Evolutionary conservation across 2,888 invertebrate species (phyloP).

Genomic region (Pterostichus niger): DNA sequence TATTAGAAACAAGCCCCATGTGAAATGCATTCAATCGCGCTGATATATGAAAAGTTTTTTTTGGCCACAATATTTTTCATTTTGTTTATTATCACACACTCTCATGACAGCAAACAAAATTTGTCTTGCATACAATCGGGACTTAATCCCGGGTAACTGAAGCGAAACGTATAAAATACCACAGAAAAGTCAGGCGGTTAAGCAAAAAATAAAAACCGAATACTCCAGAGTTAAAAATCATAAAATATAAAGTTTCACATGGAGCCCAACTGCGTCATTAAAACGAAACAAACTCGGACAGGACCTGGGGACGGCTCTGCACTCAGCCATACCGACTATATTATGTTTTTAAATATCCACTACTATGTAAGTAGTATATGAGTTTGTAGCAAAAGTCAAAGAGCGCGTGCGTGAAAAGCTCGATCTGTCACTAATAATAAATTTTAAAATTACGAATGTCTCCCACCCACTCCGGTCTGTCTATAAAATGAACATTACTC

Average conservation of each 20-base stretch:
- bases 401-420: conserved; percentile 25
- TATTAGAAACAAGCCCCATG: conserved; percentile 62
- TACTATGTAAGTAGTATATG: not conserved
- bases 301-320: not conserved
- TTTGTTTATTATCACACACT: conserved; percentile 58
- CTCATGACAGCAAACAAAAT: conserved; percentile 43
- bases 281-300: conserved; percentile 20
- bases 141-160: conserved; percentile 14
- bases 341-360: not conserved
- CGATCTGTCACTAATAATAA: not conserved
- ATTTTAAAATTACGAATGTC: not conserved
- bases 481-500: conserved; percentile 31
- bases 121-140: not conserved
- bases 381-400: not conserved
- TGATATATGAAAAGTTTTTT: conserved; percentile 38
- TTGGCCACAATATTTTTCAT: conserved; percentile 63
- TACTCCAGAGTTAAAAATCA: conserved; percentile 6
- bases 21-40: conserved; percentile 53
- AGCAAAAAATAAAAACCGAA: conserved; percentile 10
- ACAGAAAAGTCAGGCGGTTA: conserved; percentile 5
- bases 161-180: conserved; percentile 23
- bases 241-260: conserved; percentile 57
- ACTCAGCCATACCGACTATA: not conserved
- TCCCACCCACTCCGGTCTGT: conserved; percentile 2
- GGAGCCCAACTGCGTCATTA: conserved; percentile 38